These are phyloP conservation scores for Agrotis exclamationis DNA, from an alignment of 2,888 invertebrate genomes.

Conservation along the genomic window DNA sequence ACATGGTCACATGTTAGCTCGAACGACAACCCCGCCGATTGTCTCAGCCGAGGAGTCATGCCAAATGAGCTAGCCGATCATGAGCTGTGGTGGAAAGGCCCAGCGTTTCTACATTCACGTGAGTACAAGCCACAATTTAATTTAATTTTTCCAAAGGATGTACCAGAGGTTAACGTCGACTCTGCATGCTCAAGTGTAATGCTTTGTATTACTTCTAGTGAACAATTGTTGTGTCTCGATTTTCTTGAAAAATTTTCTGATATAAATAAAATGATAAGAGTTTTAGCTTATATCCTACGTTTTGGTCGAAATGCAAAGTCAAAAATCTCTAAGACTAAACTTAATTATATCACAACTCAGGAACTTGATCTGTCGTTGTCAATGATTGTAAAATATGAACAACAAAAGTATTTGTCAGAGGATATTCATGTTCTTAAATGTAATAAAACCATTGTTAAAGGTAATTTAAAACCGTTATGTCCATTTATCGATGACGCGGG, in stretches of 20 bases:
- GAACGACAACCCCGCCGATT: conserved; percentile 11
- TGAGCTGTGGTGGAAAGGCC: conserved; percentile 1
- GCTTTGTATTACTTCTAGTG: background rate
- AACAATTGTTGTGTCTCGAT: background rate
- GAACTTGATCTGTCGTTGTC: conserved; percentile 8
- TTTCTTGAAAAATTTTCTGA: conserved; percentile 6
- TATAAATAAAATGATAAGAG: conserved; percentile 2
- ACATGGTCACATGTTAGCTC: conserved; percentile 7
- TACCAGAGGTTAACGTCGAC: background rate
- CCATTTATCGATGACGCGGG: conserved; percentile 1
- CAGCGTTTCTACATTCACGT: background rate
- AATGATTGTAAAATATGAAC: conserved; percentile 9
- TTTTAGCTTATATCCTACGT: conserved; percentile 6
- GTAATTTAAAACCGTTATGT: conserved; percentile 6
- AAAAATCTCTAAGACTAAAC: background rate
- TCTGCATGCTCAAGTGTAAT: background rate
- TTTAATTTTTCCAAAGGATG: background rate
- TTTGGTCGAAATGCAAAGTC: conserved; percentile 6
- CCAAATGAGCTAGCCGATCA: conserved; percentile 8
- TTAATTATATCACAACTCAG: background rate
- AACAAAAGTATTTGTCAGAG: conserved; percentile 6
- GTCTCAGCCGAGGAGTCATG: conserved; percentile 19
- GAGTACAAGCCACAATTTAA: conserved; percentile 5
- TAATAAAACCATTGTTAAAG: conserved; percentile 3
- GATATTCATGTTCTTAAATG: conserved; percentile 2